Percentiles rank a stretch among this genome's conserved stretches.
phyloP scores from a whole-genome alignment of 2,888 invertebrate genomes.

The Polyommatus iphigenia region DNA sequence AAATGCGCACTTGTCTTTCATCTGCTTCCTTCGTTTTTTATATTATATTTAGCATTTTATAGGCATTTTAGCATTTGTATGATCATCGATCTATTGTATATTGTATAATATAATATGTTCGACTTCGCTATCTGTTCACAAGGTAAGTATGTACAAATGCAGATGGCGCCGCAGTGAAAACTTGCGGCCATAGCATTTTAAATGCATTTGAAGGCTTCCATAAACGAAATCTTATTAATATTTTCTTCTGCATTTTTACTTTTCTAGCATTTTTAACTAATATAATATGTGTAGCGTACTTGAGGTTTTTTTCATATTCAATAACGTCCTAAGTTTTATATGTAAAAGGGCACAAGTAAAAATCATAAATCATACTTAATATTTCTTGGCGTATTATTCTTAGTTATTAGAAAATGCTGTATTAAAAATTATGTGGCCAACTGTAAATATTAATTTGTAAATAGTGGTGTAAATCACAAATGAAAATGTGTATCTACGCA shows the following conservation, averaged over 20 bases:
- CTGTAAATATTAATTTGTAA: slow-evolving; percentile 42
- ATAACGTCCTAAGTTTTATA: not conserved
- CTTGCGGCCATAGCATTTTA: not conserved
- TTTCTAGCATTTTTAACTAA: not conserved
- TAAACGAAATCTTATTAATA: not conserved
- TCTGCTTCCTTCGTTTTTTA: too few relatives aligned
- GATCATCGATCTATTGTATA: too few relatives aligned
- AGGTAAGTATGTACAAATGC: not conserved
- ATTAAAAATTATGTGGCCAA: slow-evolving; percentile 34
- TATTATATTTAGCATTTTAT: too few relatives aligned
- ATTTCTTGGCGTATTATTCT: too few relatives aligned
- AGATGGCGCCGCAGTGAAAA: not conserved
- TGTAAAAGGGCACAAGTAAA: not conserved
- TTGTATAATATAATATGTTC: not conserved
- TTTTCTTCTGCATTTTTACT: not conserved
- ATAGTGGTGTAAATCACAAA: slow-evolving; percentile 33
- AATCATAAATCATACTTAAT: too few relatives aligned
- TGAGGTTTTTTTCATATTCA: not conserved
- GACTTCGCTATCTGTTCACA: not conserved
- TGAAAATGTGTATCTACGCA: not conserved
- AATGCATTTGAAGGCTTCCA: not conserved
- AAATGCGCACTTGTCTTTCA: too few relatives aligned
- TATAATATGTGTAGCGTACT: not conserved
- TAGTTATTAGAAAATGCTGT: not conserved
- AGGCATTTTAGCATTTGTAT: too few relatives aligned